Percentiles rank a stretch among this genome's conserved stretches.
Conservation (phyloP, 2,797 vertebrate genomes). For the Lepus townsendii region DNA sequence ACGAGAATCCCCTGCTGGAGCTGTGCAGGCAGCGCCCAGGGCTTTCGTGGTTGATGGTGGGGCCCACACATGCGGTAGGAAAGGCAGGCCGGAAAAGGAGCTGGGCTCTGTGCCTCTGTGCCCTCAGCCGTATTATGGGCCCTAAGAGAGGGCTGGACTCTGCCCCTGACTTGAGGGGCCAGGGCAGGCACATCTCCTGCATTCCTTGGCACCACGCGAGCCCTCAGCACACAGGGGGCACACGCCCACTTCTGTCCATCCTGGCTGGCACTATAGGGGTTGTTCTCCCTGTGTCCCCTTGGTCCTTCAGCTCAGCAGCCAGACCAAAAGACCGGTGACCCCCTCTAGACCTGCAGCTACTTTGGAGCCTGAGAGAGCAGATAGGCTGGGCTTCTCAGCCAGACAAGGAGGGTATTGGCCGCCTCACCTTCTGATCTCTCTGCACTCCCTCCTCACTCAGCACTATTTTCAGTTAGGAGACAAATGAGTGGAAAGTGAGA, state of each 20-base stretch:
- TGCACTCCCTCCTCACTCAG: not conserved
- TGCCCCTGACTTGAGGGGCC: not conserved
- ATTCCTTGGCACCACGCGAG: not conserved
- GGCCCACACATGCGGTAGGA: not conserved
- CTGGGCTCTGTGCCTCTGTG: not conserved
- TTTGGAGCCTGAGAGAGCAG: not conserved
- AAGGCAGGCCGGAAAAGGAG: not conserved
- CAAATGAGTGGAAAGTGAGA: not conserved
- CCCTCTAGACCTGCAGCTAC: conserved; percentile 16
- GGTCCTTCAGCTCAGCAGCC: not conserved
- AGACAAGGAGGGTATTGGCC: not conserved
- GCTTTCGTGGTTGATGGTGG: not conserved
- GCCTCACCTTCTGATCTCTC: not conserved
- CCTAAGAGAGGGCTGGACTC: not conserved
- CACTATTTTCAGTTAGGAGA: not conserved
- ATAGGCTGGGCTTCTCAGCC: not conserved
- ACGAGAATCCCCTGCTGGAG: not conserved
- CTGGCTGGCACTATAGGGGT: not conserved
- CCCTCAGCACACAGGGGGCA: not conserved
- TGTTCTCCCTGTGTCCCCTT: not conserved
- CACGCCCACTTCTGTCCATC: not conserved
- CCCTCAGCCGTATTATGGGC: not conserved
- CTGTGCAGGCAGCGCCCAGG: not conserved
- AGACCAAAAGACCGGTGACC: not conserved
- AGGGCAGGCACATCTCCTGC: not conserved